phyloP scores from a whole-genome alignment of 2,888 invertebrate genomes.

The Candidula unifasciata region DNA sequence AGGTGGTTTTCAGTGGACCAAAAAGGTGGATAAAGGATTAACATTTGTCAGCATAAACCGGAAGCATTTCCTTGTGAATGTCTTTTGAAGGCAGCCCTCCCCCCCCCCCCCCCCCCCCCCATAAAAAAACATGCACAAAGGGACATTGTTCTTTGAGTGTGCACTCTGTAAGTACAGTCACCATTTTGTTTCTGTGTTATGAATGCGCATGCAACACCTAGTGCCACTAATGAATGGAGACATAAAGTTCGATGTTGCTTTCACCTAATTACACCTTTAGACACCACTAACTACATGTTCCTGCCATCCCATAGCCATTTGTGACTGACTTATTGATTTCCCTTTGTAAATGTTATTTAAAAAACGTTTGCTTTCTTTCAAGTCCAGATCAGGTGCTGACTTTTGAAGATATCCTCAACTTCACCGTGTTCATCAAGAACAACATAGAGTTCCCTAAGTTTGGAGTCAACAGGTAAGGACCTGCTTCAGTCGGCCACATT shows the following conservation, averaged over 20 bases:
- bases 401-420: slow-evolving; percentile 59
- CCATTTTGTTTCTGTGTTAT: too few relatives aligned
- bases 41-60: too few relatives aligned
- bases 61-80: slow-evolving; percentile 2
- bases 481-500: neutral
- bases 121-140: too few relatives aligned
- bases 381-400: slow-evolving; percentile 34
- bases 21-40: neutral
- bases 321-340: too few relatives aligned
- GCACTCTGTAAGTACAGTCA: too few relatives aligned
- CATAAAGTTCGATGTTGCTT: too few relatives aligned
- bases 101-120: neutral
- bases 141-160: too few relatives aligned
- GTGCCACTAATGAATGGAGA: too few relatives aligned
- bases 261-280: too few relatives aligned
- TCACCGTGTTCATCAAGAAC: slow-evolving; percentile 79
- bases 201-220: neutral
- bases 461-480: slow-evolving; percentile 70
- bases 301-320: too few relatives aligned
- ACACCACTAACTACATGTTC: too few relatives aligned
- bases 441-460: slow-evolving; percentile 79
- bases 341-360: too few relatives aligned
- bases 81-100: neutral
- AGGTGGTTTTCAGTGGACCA: slow-evolving; percentile 9
- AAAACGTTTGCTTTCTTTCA: neutral